Evolutionary conservation across 2,113 vertebrate genomes (phyloP).

Genomic region (Illadopsis cleaveri): DNA sequence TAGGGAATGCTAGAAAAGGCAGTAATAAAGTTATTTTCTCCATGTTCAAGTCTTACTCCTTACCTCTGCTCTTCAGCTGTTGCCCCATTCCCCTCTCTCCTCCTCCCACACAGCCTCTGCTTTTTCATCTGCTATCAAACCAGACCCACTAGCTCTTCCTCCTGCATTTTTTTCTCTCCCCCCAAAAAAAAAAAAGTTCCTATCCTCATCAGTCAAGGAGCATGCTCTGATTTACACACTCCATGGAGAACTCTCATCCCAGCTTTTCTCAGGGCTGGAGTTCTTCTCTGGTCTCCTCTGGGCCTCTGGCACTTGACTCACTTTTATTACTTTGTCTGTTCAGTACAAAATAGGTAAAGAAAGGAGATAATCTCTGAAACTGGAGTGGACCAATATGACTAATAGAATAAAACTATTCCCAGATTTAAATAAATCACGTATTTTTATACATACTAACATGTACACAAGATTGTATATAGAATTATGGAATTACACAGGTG

Average conservation of each 20-base stretch:
- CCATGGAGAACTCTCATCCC: not conserved
- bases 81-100: conserved; percentile 6
- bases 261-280: not conserved
- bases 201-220: conserved; percentile 5
- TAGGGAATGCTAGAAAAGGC: not conserved
- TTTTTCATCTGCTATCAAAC: conserved; percentile 33
- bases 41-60: not conserved
- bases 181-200: not conserved
- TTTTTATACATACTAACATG: not conserved
- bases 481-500: not conserved
- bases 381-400: not conserved
- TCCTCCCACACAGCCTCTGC: conserved; percentile 5
- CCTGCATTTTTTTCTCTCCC: not conserved
- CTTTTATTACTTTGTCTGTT: not conserved
- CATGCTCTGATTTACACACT: conserved; percentile 17
- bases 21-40: not conserved
- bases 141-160: not conserved
- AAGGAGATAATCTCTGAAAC: not conserved
- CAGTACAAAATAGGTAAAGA: not conserved
- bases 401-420: not conserved
- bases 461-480: not conserved
- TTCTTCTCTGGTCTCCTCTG: not conserved
- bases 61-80: conserved; percentile 55
- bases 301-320: not conserved
- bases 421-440: accelerated